phyloP scores from a whole-genome alignment of 1,140 invertebrate species.

The Limonius californicus region DNA sequence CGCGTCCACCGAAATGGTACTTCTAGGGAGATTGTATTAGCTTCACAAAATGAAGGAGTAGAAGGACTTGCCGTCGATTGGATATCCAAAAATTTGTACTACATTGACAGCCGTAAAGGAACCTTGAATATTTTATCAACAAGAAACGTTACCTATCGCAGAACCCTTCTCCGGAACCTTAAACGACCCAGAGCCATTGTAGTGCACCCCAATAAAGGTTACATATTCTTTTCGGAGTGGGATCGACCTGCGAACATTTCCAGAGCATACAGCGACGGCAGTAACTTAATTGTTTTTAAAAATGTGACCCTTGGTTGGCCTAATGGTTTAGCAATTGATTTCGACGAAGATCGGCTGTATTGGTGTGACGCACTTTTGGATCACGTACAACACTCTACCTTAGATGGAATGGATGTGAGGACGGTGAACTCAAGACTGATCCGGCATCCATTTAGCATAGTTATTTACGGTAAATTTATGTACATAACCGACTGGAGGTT shows the following conservation, averaged over 20 bases:
- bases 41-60: conserved; percentile 95
- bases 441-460: conserved; percentile 94
- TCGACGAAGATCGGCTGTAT: conserved; percentile 79
- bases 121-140: conserved; percentile 92
- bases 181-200: conserved; percentile 93
- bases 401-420: conserved; percentile 90
- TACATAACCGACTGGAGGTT: conserved; percentile 97
- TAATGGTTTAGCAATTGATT: conserved; percentile 92
- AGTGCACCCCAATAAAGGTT: conserved; percentile 92
- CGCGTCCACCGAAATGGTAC: conserved; percentile 85
- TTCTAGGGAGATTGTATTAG: conserved; percentile 84
- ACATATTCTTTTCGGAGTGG: conserved; percentile 94
- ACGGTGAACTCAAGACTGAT: conserved; percentile 87
- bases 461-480: conserved; percentile 90
- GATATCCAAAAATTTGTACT: conserved; percentile 96
- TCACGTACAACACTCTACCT: conserved; percentile 91
- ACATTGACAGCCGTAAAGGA: conserved; percentile 94
- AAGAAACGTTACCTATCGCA: conserved; percentile 75
- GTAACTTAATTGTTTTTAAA: conserved; percentile 80
- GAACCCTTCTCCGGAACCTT: conserved; percentile 82
- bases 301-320: conserved; percentile 95
- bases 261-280: conserved; percentile 83
- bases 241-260: conserved; percentile 95
- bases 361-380: conserved; percentile 95
- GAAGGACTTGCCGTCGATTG: conserved; percentile 96